Evolutionary conservation across 2,797 vertebrate species (phyloP), one percentile per base, ranked within the genome.

Genomic region (Acanthurus tractus): DNA sequence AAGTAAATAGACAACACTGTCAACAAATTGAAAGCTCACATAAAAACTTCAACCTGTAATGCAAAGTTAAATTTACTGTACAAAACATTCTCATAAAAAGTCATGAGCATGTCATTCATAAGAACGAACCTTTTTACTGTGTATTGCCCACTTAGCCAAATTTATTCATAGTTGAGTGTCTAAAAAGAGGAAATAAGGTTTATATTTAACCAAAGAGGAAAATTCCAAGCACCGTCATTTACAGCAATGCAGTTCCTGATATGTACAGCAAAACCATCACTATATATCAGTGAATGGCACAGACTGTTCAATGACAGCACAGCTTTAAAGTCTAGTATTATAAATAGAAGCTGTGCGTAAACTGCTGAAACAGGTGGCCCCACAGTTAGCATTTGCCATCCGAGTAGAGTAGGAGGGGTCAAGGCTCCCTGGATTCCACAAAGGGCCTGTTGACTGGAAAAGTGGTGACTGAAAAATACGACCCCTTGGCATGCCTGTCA

Each of bases 291-390:
- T 82, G 52, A 77, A 70, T 76, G 67, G 77, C 63, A 74, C 62
- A 78, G 68, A 59, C 75, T 54, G 65, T 40, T 76, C 79, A 86
- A 58, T 84, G 83, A 74, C 79, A 81, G 80, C 55, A 40, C 70
- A 56, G 71, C 78, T 87, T 83, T 64, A 61, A 68, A 46, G 49
- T 63, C 44, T 70, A 62, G 68, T 29, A 34, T 78, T 87, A 92
- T 90, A 91, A 91, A 93, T 90, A 93, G 91, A 68, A 71, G 44
- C 34, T 17, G 3, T 22, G 53, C 8, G 29, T 82, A 77, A 63
- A 18, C 38, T 63, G 69, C 65, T 76, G 69, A 85, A 93, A 92
- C 92, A 93, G 92, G 93, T 92, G 92, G 85, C 74, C 62, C 63
- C 49, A 52, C 76, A 73, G 84, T 85, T 83, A 91, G 57, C 84